phyloP scores from a whole-genome alignment of 2,113 vertebrate species.

The Indicator maculatus region DNA sequence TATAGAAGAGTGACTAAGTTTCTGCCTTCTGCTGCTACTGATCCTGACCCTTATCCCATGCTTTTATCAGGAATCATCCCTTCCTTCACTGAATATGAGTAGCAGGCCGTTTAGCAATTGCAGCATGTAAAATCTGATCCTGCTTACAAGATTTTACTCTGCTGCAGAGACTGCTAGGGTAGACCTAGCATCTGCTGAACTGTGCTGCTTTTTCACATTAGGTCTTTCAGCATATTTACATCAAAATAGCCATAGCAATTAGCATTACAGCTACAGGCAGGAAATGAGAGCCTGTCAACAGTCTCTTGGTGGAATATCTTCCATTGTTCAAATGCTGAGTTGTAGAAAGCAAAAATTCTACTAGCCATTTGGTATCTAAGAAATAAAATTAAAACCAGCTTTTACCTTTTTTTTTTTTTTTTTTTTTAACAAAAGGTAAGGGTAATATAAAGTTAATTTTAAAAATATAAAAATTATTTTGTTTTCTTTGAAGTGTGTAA shows the following conservation, averaged over 20 bases:
- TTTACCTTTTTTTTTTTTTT: background rate
- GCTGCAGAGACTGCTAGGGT: background rate
- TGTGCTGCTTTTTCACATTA: background rate
- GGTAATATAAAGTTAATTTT: background rate
- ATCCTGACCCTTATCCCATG: background rate
- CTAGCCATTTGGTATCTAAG: background rate
- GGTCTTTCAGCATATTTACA: background rate
- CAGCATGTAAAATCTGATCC: background rate
- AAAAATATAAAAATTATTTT: background rate
- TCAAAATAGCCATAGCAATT: constrained; percentile 10
- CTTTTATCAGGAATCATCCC: background rate
- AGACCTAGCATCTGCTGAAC: background rate
- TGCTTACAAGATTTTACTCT: background rate
- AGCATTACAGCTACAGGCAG: background rate
- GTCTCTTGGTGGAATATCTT: background rate
- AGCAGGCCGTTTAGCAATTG: constrained; percentile 9
- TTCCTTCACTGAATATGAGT: background rate
- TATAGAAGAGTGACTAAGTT: background rate
- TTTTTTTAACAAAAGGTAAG: background rate
- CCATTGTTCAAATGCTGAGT: background rate
- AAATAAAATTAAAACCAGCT: background rate
- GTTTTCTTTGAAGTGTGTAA: rapidly evolving
- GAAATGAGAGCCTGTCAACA: background rate
- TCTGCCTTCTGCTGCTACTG: background rate
- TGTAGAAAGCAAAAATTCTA: background rate